Evolutionary conservation across 1,140 invertebrate species (phyloP), one percentile per base, ranked within the genome.

Genomic region (Scaptomyza montana): DNA sequence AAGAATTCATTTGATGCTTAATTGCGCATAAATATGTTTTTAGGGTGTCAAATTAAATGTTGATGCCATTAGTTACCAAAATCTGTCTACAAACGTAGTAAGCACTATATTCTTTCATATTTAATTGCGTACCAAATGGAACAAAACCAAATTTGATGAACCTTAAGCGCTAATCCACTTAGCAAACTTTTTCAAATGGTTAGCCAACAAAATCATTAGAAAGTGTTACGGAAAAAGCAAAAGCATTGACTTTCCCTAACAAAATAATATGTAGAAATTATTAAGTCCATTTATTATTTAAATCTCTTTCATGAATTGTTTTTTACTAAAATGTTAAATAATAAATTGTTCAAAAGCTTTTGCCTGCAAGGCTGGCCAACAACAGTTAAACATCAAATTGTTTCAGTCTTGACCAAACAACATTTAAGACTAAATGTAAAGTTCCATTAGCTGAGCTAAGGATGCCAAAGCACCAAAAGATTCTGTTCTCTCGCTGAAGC

Each of bases 1-100:
- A 71, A 65, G 70, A 84, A 77, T 84, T 77, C 50, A 84, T 89
- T 77, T 77, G 21, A 45, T 77, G 84, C 68, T 84, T 80, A 87
- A 87, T 89, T 80, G 84, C 39, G 76, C 84, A 77, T 84, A 69
- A 89, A 78, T 86, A 67, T 53, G 72, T 68, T 67, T 61, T 45
- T 25, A 25, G 61, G 45, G 68, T 60, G 59, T 60, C 62, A 51
- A 50, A 50, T 47, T 33, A 51, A 30, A 33, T 51, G 33, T 50
- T n/a, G 46, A 6, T 46, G 3, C 2, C 25, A 63, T 63, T 50
- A 69, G 47, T 3, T 55, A 9, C 10, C 12, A 19, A 51, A 21
- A 65, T 51, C 49, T 51, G 41, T 46, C 33, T 2, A 9, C 21
- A 25, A 25, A 25, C 21, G 21, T 25, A 25, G 1, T 47, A 5